These are phyloP conservation scores for Epinephelus lanceolatus DNA, from an alignment of 2,113 vertebrate species.

Conservation along the genomic window DNA sequence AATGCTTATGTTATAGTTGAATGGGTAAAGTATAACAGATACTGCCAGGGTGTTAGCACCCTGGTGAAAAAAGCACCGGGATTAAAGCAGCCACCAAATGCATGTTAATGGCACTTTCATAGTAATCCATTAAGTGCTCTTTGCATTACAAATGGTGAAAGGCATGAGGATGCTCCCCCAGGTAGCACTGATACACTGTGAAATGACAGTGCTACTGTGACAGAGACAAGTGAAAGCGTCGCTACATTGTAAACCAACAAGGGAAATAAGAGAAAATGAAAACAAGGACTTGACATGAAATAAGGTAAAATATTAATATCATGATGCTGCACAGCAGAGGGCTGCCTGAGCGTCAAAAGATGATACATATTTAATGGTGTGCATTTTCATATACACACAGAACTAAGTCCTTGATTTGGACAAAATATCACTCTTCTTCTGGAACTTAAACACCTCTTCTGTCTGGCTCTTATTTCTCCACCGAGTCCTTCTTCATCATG, in stretches of 20 bases:
- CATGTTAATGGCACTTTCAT: background rate
- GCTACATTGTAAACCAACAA: conserved; percentile 1
- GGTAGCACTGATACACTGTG: background rate
- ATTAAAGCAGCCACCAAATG: conserved; percentile 25
- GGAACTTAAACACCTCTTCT: background rate
- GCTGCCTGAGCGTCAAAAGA: background rate
- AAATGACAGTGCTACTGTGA: background rate
- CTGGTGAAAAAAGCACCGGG: background rate
- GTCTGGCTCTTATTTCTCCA: background rate
- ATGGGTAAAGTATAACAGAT: background rate
- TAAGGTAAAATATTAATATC: background rate
- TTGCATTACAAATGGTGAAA: conserved; percentile 14
- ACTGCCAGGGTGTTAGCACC: conserved; percentile 1
- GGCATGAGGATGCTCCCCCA: background rate
- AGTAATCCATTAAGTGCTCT: conserved; percentile 37
- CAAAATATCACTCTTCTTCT: background rate
- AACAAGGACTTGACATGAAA: background rate
- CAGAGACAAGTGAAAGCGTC: background rate
- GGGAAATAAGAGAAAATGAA: conserved; percentile 40
- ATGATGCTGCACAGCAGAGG: background rate
- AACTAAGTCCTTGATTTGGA: background rate
- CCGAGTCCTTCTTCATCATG: background rate
- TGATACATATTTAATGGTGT: background rate
- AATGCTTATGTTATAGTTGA: background rate
- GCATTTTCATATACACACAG: background rate